These are phyloP conservation scores for Grapholita molesta DNA, from an alignment of 1,140 invertebrate genomes.

Conservation along the genomic window DNA sequence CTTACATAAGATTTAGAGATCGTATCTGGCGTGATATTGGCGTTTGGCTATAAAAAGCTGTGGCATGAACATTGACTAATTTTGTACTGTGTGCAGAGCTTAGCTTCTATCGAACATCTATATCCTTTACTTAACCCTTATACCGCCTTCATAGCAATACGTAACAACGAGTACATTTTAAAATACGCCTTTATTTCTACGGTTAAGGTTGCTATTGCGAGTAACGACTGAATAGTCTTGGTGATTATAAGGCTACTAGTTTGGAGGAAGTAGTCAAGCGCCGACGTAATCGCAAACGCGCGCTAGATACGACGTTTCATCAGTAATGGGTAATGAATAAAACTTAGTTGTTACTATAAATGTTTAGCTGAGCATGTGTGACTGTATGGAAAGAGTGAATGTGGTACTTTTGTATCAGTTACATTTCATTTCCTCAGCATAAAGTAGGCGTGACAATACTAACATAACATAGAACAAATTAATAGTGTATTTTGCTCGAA, in stretches of 20 bases:
- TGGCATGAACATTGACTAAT: neutral
- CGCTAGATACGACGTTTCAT: constrained; percentile 64
- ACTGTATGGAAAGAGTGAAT: constrained; percentile 69
- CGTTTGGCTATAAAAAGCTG: constrained; percentile 51
- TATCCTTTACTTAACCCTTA: too few species aligned
- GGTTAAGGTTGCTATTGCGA: too few species aligned
- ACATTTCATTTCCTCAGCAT: constrained; percentile 31
- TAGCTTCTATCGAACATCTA: neutral
- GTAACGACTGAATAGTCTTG: too few species aligned
- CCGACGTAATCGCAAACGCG: constrained; percentile 37
- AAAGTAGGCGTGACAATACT: constrained; percentile 32
- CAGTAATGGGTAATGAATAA: constrained; percentile 69
- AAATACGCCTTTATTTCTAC: too few species aligned
- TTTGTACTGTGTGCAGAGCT: neutral
- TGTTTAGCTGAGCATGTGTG: constrained; percentile 73
- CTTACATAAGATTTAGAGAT: constrained; percentile 65
- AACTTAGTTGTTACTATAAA: constrained; percentile 76
- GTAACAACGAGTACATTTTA: too few species aligned
- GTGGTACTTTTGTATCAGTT: constrained; percentile 50
- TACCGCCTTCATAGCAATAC: too few species aligned
- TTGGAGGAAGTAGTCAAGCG: constrained; percentile 52
- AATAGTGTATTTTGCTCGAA: constrained; percentile 30
- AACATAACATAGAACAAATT: constrained; percentile 21
- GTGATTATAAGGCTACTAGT: too few species aligned
- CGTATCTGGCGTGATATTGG: constrained; percentile 53